Base-by-base conservation (phyloP, 2,113 vertebrate species). In the Sylvilagus bachmani region DNA sequence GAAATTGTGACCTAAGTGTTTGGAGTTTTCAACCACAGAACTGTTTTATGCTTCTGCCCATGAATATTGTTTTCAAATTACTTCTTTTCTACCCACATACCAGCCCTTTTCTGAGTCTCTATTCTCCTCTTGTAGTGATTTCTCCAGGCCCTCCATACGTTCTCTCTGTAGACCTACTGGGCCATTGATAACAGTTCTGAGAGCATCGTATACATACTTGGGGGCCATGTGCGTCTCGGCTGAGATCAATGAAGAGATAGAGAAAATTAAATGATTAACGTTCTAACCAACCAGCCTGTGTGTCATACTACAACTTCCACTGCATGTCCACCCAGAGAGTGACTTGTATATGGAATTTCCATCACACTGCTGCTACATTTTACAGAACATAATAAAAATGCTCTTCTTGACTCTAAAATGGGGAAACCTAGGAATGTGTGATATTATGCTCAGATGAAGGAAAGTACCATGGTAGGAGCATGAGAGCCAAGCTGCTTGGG, bases 241-340 rank as follows among this genome's bases (percentile, higher is more conserved):
- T 78, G 64, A 80, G 64, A 92, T 84, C 96, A 81, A 14, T 88
- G 82, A 88, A 69, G 67, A 75, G 17, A 90, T 64, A 67, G 81
- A 77, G 85, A 75, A 97, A 73, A 82, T 81, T 87, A 93, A 95
- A 89, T 90, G 85, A 67, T 44, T 61, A 29, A 83, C 62, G 44
- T 38, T 16, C 77, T 85, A 64, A 84, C 89, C 69, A 87, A 44
- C 74, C 14, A 78, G 36, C 24, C 61, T 2, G 8, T 74, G 27
- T 75, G 62, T 16, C 24, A 12, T n/a, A 51, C 66, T 25, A 24
- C 66, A 66, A 81, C 38, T 12, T 64, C 83, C 25, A 31, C 25
- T 11, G 22, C 67, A 61, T 7, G 0, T 62, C 75, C 29, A 29
- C 53, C 67, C 33, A 51, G 92, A 93, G 21, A 36, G 69, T 12